phyloP scores from a whole-genome alignment of 2,113 vertebrate genomes.

The Oriolus oriolus region DNA sequence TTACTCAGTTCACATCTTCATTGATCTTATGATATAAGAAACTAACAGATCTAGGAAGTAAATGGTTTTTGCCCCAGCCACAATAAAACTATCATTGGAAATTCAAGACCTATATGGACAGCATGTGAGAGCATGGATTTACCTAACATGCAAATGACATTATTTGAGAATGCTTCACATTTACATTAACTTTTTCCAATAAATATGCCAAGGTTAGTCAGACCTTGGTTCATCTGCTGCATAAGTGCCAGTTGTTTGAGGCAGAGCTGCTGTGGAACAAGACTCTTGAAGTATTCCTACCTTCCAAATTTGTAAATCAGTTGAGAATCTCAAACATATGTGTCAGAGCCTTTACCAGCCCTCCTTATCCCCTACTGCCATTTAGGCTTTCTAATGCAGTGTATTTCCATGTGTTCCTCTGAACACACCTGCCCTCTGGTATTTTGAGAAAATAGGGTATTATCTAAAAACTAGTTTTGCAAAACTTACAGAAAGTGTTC shows the following conservation, averaged over 20 bases:
- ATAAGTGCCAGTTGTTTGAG: not conserved
- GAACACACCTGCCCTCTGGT: not conserved
- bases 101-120: not conserved
- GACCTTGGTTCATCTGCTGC: conserved; percentile 39
- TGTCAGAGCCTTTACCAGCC: not conserved
- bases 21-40: not conserved
- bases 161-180: conserved; percentile 14
- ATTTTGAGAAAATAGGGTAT: not conserved
- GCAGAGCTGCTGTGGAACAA: not conserved
- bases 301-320: not conserved
- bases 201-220: conserved; percentile 1
- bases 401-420: not conserved
- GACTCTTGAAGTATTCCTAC: not conserved
- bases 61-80: not conserved
- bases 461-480: not conserved
- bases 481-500: not conserved
- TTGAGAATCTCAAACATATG: not conserved
- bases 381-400: not conserved
- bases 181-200: not conserved
- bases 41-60: not conserved
- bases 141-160: not conserved
- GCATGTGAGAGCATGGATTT: not conserved
- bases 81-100: not conserved
- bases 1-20: not conserved
- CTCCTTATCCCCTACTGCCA: not conserved